Conservation (phyloP, 2,888 invertebrate genomes). For the Euspilapteryx auroguttella region DNA sequence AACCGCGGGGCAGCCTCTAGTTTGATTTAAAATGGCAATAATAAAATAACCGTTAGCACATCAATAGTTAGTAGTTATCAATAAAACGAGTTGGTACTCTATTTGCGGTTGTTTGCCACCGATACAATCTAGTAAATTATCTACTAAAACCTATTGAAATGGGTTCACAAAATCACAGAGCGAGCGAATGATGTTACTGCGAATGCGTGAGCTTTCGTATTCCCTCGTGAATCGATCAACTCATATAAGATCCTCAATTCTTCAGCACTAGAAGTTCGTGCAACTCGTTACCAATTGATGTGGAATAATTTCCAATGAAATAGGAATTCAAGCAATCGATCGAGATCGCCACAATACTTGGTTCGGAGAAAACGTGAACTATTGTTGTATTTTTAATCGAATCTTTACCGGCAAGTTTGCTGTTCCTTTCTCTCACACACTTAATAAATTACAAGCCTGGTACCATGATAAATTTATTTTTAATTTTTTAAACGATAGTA, state of each 20-base stretch:
- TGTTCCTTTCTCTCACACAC: too few species aligned
- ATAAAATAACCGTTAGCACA: too few species aligned
- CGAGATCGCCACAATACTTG: conserved; percentile 2
- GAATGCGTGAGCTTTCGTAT: conserved; percentile 1
- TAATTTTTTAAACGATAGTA: too few species aligned
- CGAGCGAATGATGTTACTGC: not conserved
- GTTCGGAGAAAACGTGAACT: conserved; percentile 2
- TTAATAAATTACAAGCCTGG: too few species aligned
- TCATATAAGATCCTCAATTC: not conserved
- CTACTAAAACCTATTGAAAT: conserved; percentile 10
- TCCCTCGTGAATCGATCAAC: not conserved
- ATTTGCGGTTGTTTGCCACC: conserved; percentile 26
- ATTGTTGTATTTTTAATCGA: too few species aligned
- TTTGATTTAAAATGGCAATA: too few species aligned
- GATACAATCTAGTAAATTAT: conserved; percentile 25
- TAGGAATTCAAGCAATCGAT: conserved; percentile 4
- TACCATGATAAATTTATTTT: too few species aligned
- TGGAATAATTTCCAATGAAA: conserved; percentile 8
- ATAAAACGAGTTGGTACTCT: conserved; percentile 1
- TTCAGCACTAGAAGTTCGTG: conserved; percentile 11
- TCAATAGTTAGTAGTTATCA: too few species aligned
- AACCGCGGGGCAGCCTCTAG: too few species aligned
- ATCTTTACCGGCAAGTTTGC: too few species aligned
- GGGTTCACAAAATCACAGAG: conserved; percentile 4
- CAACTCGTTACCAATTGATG: conserved; percentile 17